Base-by-base conservation (phyloP, 2,888 invertebrate genomes). In the Zelleria hepariella region DNA sequence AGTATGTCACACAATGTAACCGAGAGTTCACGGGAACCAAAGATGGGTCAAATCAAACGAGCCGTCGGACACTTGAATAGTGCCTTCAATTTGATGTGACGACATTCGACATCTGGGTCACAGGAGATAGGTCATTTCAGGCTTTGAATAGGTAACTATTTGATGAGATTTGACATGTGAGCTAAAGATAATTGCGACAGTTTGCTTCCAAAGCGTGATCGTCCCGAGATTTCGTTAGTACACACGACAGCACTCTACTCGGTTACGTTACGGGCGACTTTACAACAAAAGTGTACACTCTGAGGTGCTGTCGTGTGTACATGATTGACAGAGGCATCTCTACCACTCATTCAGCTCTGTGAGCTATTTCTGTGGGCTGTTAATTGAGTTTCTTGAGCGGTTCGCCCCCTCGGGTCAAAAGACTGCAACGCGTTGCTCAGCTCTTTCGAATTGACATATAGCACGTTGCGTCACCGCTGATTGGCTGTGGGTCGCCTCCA, bases 401-500 rank as follows among this genome's bases (percentile, higher is more conserved):
- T 15, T 32, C 55, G 32, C 55, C 27, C 32, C 27, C 24, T 20
- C 42, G 20, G 32, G 21, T 51, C 27, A n/a, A 32, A 18, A 42
- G 32, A 3, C 51, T 32, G 25, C 59, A 32, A 32, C 42, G 25
- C 26, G 21, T 10, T 42, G 42, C 65, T 42, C 32, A 42, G 15
- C 15, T 42, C 32, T 42, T 42, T 42, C 15, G 32, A n/a, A n/a
- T n/a, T 65, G 63, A 66, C 61, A 63, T 65, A 62, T 60, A 62
- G 65, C 62, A 68, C 63, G 60, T 60, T 67, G 63, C 66, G 70
- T 64, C 73, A 71, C 65, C 63, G 62, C 61, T 66, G 70, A 75
- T 74, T 74, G 70, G 69, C 67, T 68, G 66, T 74, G 70, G 69
- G 67, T 68, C 66, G 68, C 67, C 64, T 15, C 60, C 15, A 48